phyloP scores from a whole-genome alignment of 2,113 vertebrate genomes.

The Prochilodus magdalenae region DNA sequence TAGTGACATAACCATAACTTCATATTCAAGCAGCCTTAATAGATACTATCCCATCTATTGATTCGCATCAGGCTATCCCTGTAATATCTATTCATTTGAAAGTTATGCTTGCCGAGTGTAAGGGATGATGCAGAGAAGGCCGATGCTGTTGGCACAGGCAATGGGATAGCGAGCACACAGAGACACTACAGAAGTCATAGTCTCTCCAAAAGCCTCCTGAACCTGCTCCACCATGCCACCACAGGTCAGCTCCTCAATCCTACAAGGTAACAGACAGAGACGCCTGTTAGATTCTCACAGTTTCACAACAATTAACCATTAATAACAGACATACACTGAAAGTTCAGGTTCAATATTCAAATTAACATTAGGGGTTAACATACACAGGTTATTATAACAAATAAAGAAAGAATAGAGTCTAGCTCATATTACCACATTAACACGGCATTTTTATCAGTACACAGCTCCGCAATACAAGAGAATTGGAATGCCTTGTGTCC shows the following conservation, averaged over 20 bases:
- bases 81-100: background rate
- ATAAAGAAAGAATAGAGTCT: no score
- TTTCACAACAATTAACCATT: no score
- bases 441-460: no score
- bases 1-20: no score
- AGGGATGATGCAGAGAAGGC: constrained; percentile 94
- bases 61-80: background rate
- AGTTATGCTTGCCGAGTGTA: constrained; percentile 85
- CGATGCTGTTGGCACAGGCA: constrained; percentile 97
- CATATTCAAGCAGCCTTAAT: background rate
- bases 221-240: constrained; percentile 98
- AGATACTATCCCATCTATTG: background rate
- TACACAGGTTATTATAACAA: no score
- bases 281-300: background rate
- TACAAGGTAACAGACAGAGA: constrained; percentile 60
- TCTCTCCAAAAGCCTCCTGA: constrained; percentile 97
- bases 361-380: no score
- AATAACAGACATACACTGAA: no score
- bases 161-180: constrained; percentile 96
- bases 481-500: no score
- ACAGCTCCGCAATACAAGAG: no score
- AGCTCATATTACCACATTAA: no score
- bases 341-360: no score
- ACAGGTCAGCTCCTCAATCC: constrained; percentile 95
- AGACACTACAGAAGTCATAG: constrained; percentile 98